phyloP scores from a whole-genome alignment of 2,797 vertebrate genomes.

The Cetoscarus ocellatus region DNA sequence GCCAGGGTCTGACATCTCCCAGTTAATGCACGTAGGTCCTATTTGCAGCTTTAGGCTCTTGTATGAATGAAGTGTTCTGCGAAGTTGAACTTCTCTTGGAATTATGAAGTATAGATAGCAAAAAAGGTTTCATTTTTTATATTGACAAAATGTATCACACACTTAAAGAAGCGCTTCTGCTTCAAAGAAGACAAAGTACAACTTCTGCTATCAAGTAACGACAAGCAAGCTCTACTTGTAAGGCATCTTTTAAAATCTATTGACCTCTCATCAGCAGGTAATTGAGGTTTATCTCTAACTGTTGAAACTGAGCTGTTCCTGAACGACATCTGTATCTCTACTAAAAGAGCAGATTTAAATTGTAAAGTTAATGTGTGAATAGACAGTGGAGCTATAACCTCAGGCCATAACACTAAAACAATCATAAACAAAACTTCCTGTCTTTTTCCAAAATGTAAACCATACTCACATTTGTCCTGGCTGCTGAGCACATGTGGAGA shows the following conservation, averaged over 20 bases:
- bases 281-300: neutral
- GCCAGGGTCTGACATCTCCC: no score
- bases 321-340: neutral
- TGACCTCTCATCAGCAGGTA: neutral
- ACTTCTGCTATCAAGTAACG: neutral
- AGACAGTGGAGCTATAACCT: neutral
- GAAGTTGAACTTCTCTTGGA: no score
- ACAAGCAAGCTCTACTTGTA: neutral
- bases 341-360: neutral
- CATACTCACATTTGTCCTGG: conserved; percentile 43
- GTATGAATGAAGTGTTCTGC: no score
- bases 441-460: conserved; percentile 28
- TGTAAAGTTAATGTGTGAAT: neutral
- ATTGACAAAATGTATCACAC: no score
- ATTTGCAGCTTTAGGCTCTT: no score
- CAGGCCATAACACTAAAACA: neutral
- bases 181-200: neutral
- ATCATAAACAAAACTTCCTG: neutral
- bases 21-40: no score
- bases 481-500: conserved; percentile 52
- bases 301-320: neutral
- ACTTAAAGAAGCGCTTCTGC: no score
- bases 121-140: no score
- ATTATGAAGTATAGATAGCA: no score
- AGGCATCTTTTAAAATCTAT: no score